A percentile compares a stretch with the other conserved stretches of the same genome.
Evolutionary conservation across 1,140 invertebrate species (phyloP).

Genomic region (Drosophila guanche): DNA sequence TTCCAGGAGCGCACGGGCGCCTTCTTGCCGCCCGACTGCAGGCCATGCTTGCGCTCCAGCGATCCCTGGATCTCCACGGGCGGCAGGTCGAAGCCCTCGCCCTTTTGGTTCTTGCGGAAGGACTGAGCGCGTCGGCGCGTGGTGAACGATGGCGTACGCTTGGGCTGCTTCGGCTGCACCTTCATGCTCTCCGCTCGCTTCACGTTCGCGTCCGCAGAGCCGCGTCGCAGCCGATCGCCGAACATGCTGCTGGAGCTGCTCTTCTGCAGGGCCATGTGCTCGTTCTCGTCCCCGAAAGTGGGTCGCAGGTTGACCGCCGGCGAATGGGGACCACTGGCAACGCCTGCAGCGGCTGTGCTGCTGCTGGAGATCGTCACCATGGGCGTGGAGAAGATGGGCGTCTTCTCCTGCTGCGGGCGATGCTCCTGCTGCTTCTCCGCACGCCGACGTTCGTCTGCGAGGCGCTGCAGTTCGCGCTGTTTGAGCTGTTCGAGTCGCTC

Average conservation of each 20-base stretch:
- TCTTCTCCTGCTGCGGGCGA: slow-evolving; percentile 84
- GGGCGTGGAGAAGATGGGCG: slow-evolving; percentile 84
- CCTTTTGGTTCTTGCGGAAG: slow-evolving; percentile 90
- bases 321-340: slow-evolving; percentile 48
- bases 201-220: slow-evolving; percentile 86
- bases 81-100: slow-evolving; percentile 90
- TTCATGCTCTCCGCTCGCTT: slow-evolving; percentile 96
- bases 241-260: slow-evolving; percentile 88
- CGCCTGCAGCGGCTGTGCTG: slow-evolving; percentile 6
- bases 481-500: slow-evolving; percentile 91
- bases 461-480: slow-evolving; percentile 92
- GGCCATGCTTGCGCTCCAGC: slow-evolving; percentile 97
- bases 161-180: slow-evolving; percentile 88
- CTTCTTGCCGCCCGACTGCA: slow-evolving; percentile 96
- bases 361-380: slow-evolving; percentile 69
- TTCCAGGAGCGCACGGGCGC: slow-evolving; percentile 98
- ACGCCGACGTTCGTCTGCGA: slow-evolving; percentile 91
- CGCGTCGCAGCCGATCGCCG: slow-evolving; percentile 88
- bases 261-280: slow-evolving; percentile 73
- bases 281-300: slow-evolving; percentile 64
- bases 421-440: slow-evolving; percentile 88
- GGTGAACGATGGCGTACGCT: slow-evolving; percentile 97
- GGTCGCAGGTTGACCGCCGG: slow-evolving; percentile 49
- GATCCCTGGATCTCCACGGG: slow-evolving; percentile 95
- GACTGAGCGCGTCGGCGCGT: slow-evolving; percentile 94